These are phyloP conservation scores for Clamator glandarius DNA, from an alignment of 2,797 vertebrate species.

Conservation along the genomic window DNA sequence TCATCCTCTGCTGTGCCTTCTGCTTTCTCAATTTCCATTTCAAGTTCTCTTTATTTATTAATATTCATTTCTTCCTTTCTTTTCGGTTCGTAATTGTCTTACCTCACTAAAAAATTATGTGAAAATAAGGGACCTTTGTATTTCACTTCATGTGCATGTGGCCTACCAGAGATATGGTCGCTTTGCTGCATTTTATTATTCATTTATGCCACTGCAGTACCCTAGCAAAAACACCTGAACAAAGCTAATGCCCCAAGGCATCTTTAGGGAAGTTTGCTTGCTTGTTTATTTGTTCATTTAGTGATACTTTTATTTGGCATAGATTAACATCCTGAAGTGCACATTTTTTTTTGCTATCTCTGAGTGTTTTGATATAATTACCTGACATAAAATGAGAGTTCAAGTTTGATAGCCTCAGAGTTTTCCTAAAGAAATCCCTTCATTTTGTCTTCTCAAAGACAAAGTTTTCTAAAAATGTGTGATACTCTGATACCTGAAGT, in stretches of 20 bases:
- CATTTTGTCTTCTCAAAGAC: slow-evolving; percentile 25
- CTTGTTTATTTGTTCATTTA: slow-evolving; percentile 35
- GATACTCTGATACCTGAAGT: slow-evolving; percentile 42
- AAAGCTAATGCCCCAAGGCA: slow-evolving; percentile 52
- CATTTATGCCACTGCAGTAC: slow-evolving; percentile 20
- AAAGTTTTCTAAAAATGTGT: slow-evolving; percentile 19
- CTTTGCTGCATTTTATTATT: slow-evolving; percentile 40
- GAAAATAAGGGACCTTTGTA: background rate
- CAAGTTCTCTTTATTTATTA: background rate
- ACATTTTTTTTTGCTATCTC: background rate
- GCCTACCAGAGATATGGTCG: background rate
- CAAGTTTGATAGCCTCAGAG: background rate
- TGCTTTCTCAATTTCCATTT: background rate
- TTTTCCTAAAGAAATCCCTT: slow-evolving; percentile 18
- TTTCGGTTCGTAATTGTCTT: background rate
- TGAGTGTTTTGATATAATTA: background rate
- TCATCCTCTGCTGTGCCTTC: background rate
- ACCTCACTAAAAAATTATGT: background rate
- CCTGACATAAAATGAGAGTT: background rate
- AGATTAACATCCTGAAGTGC: background rate
- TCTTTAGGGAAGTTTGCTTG: slow-evolving; percentile 21
- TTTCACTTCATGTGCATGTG: background rate
- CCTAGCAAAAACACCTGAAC: slow-evolving; percentile 5
- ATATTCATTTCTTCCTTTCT: background rate
- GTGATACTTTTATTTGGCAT: background rate